Evolutionary conservation across 2,113 vertebrate genomes (phyloP).

Genomic region (Ictidomys tridecemlineatus): DNA sequence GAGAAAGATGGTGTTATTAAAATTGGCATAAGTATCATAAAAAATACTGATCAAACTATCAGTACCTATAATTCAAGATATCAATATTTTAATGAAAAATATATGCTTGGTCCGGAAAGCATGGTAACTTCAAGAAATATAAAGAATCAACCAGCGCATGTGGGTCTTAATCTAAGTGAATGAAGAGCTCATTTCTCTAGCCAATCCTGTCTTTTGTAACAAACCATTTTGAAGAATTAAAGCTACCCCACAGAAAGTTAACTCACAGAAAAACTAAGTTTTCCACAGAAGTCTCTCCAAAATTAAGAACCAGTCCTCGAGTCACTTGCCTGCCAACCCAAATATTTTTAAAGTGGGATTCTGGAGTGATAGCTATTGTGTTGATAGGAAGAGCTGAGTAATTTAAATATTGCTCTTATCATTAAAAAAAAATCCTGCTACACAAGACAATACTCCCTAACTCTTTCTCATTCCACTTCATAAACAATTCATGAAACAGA

Average conservation of each 20-base stretch:
- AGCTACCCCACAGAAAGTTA: not conserved
- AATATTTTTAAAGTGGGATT: not conserved
- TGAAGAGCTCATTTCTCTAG: not conserved
- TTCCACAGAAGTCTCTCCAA: not conserved
- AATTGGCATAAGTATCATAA: not conserved
- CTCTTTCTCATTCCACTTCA: not conserved
- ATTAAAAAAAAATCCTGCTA: not conserved
- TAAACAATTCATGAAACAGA: not conserved
- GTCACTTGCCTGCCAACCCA: too few species aligned
- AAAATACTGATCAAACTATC: not conserved
- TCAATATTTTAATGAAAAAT: not conserved
- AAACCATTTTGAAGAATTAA: too few species aligned
- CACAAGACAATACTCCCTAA: not conserved
- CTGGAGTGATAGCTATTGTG: not conserved
- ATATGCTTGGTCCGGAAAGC: not conserved
- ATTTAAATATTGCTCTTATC: not conserved
- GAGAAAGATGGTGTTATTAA: not conserved
- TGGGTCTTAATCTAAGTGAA: not conserved
- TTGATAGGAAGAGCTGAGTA: fast-evolving
- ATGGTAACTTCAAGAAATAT: not conserved
- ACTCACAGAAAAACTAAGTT: not conserved
- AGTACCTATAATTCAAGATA: not conserved
- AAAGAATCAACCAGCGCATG: not conserved
- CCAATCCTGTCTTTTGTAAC: not conserved
- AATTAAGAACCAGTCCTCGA: not conserved